Percentiles rank a stretch among this genome's conserved stretches.
Conservation (phyloP, 2,888 invertebrate genomes). For the Rhorus exstirpatorius region DNA sequence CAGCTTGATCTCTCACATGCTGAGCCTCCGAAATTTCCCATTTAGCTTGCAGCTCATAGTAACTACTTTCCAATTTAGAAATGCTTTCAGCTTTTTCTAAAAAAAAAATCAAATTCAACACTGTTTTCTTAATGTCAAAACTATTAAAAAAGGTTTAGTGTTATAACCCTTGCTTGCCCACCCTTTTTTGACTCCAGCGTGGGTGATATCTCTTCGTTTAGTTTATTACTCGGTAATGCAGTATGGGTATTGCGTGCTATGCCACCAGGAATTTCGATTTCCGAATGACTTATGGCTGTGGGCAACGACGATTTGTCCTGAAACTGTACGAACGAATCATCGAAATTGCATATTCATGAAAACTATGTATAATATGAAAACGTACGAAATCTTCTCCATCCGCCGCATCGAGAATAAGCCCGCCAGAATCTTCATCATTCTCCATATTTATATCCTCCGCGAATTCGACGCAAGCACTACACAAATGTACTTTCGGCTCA, state of each 20-base stretch:
- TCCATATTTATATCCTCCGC: conserved; percentile 3
- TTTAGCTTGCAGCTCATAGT: conserved; percentile 72
- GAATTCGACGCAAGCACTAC: background rate
- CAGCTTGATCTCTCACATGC: conserved; percentile 63
- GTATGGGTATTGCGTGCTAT: background rate
- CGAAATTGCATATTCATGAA: background rate
- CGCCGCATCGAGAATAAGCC: background rate
- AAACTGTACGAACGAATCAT: background rate
- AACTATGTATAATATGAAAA: background rate
- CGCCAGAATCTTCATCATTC: conserved; percentile 31
- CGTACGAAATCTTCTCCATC: conserved; percentile 41
- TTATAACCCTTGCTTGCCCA: conserved; percentile 32
- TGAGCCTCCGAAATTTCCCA: conserved; percentile 68
- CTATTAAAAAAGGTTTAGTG: background rate
- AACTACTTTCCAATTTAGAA: conserved; percentile 69
- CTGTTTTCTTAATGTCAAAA: background rate
- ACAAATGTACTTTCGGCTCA: background rate
- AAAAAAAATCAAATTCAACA: background rate
- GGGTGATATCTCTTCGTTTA: conserved; percentile 7
- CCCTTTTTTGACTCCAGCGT: conserved; percentile 52
- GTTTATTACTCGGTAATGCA: background rate
- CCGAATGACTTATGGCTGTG: background rate
- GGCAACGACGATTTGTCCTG: conserved; percentile 1
- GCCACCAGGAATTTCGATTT: conserved; percentile 41
- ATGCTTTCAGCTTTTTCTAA: conserved; percentile 66